A percentile compares a stretch with the other conserved stretches of the same genome.
Evolutionary conservation across 2,797 vertebrate genomes (phyloP).

Genomic region (Scyliorhinus canicula): DNA sequence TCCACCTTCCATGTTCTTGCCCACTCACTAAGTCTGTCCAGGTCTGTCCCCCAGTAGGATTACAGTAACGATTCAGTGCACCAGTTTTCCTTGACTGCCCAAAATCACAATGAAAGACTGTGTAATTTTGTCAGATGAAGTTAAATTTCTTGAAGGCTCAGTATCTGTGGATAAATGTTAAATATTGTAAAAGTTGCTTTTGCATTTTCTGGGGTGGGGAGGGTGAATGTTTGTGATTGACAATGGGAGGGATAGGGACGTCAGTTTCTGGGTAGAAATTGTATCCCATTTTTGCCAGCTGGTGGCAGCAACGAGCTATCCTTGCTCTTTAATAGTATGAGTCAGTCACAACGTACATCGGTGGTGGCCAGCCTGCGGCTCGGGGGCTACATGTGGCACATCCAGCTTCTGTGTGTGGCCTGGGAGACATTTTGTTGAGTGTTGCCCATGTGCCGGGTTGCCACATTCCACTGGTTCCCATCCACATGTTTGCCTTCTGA

Average conservation of each 20-base stretch:
- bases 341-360: neutral
- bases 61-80: neutral
- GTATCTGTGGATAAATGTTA: neutral
- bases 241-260: neutral
- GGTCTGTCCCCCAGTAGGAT: neutral
- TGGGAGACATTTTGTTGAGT: too few relatives aligned
- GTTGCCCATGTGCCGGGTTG: too few relatives aligned
- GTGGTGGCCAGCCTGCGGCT: too few relatives aligned
- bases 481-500: too few relatives aligned
- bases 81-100: neutral
- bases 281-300: neutral
- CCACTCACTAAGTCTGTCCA: too few relatives aligned
- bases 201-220: too few relatives aligned
- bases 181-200: neutral
- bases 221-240: neutral
- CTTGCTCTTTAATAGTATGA: neutral
- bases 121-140: neutral
- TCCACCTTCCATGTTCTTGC: too few relatives aligned
- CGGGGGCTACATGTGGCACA: too few relatives aligned
- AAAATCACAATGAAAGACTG: neutral
- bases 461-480: too few relatives aligned
- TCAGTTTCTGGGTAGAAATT: neutral
- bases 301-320: neutral
- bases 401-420: too few relatives aligned
- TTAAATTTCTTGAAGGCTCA: neutral